A percentile compares a stretch with the other conserved stretches of the same genome.
Evolutionary conservation across 2,888 invertebrate species (phyloP).

Genomic region (Julus scanicus): DNA sequence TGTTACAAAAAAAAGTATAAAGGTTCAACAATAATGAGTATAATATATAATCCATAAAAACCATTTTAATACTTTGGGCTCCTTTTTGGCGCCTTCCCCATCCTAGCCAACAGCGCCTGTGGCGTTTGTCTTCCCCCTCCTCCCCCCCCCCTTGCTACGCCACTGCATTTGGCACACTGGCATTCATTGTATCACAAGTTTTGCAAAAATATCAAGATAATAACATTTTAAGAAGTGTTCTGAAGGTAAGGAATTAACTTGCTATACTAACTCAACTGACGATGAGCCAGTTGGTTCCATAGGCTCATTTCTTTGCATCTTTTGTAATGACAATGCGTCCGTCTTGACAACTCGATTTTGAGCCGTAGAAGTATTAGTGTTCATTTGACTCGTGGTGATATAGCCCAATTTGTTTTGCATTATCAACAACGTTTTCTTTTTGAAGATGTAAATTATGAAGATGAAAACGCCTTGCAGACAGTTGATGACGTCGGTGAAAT

Average conservation of each 20-base stretch:
- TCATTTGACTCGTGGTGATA: not conserved
- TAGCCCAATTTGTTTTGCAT: conserved; percentile 30
- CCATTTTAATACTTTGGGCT: too few relatives aligned
- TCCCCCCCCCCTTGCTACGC: too few relatives aligned
- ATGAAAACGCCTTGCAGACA: conserved; percentile 47
- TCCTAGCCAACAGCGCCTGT: too few relatives aligned
- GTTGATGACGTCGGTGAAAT: conserved; percentile 51
- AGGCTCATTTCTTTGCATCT: not conserved
- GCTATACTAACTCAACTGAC: not conserved
- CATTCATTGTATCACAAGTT: too few relatives aligned
- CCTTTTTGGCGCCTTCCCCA: too few relatives aligned
- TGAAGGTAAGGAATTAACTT: not conserved
- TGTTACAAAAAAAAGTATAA: too few relatives aligned
- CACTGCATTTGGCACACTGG: too few relatives aligned
- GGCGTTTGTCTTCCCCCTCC: too few relatives aligned
- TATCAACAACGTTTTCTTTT: conserved; percentile 26
- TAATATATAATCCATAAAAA: too few relatives aligned
- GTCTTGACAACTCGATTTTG: not conserved
- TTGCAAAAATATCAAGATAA: too few relatives aligned
- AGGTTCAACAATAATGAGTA: too few relatives aligned
- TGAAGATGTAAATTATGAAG: conserved; percentile 52
- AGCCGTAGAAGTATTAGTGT: not conserved
- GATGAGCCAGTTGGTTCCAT: not conserved
- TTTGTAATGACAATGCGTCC: not conserved
- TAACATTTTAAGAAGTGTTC: not conserved